These are phyloP conservation scores for Gyps fulvus DNA, from an alignment of 2,113 vertebrate species.

Conservation along the genomic window DNA sequence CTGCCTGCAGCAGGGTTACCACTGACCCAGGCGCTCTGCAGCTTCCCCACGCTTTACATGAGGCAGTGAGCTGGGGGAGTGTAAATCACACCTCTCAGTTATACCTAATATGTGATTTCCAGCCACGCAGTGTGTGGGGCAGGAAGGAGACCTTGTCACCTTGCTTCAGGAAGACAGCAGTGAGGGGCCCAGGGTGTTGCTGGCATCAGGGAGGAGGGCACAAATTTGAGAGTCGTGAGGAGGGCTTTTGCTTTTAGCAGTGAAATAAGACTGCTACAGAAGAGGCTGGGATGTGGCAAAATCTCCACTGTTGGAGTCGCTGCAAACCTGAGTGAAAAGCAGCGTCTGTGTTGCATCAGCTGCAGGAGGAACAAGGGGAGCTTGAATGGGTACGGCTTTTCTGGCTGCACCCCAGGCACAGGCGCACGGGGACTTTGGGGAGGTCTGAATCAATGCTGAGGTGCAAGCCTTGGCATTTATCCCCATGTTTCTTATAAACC, in stretches of 20 bases:
- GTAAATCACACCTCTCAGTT: background rate
- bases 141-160: background rate
- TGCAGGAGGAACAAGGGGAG: background rate
- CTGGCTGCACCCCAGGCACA: background rate
- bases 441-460: background rate
- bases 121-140: background rate
- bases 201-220: background rate
- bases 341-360: background rate
- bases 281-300: background rate
- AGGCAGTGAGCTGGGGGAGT: background rate
- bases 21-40: background rate
- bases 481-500: background rate
- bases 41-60: background rate
- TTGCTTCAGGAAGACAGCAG: fast-evolving
- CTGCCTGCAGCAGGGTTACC: background rate
- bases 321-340: background rate
- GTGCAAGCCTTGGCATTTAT: background rate
- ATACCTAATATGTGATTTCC: background rate
- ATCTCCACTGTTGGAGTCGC: fast-evolving
- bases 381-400: background rate
- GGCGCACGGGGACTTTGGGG: fast-evolving
- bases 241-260: background rate
- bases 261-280: background rate
- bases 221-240: background rate
- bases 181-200: background rate